Base-by-base conservation (phyloP, 2,797 vertebrate genomes). In the Glossophaga mutica region DNA sequence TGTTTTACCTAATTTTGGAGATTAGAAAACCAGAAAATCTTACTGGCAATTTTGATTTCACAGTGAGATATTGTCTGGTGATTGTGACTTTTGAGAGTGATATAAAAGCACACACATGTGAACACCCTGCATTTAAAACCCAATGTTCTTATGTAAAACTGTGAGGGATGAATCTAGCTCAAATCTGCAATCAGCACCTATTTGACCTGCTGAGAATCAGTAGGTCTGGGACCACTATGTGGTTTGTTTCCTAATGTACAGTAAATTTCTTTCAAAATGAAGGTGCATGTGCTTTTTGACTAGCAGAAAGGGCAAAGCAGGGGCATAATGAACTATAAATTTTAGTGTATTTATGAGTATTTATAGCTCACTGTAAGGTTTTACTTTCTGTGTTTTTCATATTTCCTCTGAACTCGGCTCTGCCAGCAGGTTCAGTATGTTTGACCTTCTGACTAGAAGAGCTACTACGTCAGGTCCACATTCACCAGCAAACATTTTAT, bases 231-330 rank as follows among this genome's bases (percentile, higher is more conserved):
- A 91, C 37, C 67, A 77, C 52, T 44, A 2, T 78, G 90, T 48
- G 71, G 83, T 24, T 94, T 85, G 39, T 83, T 96, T 91, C 85
- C 77, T 95, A 94, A 95, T 65, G 59, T 57, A 96, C 79, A 65
- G 55, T 52, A 87, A 94, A 97, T 96, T 94, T 95, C 89, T 96
- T 97, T 96, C 82, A 96, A 96, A 97, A 96, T 3, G 67, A 95
- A 95, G 65, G 87, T 76, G 59, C 1, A 0, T 71, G 77, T 96
- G 83, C 46, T 82, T 96, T 97, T 94, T 87, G 29, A 96, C 87
- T 97, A 91, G 89, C 95, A 93, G 70, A 94, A 92, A 96, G 93
- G 52, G 96, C 94, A 96, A 96, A 96, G 87, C 67, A 90, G 87
- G 65, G 89, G 42, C 94, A 90, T 94, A 97, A 96, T 94, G 57